Percentiles rank a stretch among this genome's conserved stretches.
Evolutionary conservation across 1,140 invertebrate genomes (phyloP).

Genomic region (Choristoneura fumiferana): DNA sequence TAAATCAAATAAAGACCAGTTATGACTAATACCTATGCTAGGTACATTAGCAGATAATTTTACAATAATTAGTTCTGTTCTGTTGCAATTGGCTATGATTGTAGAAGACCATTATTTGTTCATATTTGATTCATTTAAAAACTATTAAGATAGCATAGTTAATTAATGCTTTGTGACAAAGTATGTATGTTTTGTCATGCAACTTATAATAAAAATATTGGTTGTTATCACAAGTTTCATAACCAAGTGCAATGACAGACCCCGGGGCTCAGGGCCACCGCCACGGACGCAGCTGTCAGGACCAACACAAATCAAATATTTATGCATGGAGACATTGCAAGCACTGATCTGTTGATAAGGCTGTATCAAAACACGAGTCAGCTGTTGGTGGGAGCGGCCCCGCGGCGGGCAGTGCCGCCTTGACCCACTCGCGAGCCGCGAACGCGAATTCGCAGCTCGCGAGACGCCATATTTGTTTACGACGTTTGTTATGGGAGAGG

Average conservation of each 20-base stretch:
- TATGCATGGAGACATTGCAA: conserved; percentile 6
- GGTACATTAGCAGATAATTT: no score
- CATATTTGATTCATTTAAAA: no score
- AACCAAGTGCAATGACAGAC: neutral
- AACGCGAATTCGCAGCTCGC: conserved; percentile 25
- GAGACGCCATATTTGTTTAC: conserved; percentile 56
- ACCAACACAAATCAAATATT: neutral
- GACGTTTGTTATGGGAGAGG: conserved; percentile 26
- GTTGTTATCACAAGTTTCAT: conserved; percentile 5
- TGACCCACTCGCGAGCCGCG: conserved; percentile 16
- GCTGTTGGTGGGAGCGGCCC: neutral
- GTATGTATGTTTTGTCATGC: no score
- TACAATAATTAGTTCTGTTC: no score
- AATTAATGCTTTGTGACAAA: no score
- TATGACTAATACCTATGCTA: no score
- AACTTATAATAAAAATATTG: neutral
- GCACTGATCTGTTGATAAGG: conserved; percentile 8
- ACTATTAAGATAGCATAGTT: no score
- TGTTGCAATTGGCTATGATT: no score
- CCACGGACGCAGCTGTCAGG: neutral
- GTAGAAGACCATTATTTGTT: no score
- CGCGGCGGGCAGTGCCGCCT: neutral
- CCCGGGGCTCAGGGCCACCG: neutral
- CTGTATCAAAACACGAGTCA: conserved; percentile 3
- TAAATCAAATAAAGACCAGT: no score